phyloP scores from a whole-genome alignment of 2,113 vertebrate species.

The Balaeniceps rex region DNA sequence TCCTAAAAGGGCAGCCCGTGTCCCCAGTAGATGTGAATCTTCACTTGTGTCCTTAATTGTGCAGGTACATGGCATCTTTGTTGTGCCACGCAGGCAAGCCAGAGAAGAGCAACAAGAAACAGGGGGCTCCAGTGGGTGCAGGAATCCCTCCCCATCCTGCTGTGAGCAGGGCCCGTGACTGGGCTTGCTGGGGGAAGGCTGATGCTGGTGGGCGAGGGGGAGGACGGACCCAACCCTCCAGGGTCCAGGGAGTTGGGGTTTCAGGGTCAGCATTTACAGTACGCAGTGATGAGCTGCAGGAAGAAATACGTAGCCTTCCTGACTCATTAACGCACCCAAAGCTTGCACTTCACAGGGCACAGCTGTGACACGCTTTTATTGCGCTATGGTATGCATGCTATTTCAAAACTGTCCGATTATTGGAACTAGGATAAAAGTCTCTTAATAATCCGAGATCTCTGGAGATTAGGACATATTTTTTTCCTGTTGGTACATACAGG shows the following conservation, averaged over 20 bases:
- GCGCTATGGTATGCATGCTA: not conserved
- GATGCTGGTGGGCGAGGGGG: not conserved
- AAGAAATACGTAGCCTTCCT: not conserved
- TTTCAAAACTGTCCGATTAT: not conserved
- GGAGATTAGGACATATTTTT: not conserved
- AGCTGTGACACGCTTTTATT: not conserved
- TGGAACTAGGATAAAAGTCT: not conserved
- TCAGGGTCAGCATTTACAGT: not conserved
- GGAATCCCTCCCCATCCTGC: not conserved
- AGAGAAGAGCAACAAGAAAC: not conserved
- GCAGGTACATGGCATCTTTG: not conserved
- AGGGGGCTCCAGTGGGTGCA: fast-evolving
- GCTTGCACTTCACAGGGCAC: not conserved
- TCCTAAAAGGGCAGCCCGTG: not conserved
- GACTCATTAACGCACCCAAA: not conserved
- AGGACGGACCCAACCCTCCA: not conserved
- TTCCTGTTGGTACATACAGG: not conserved
- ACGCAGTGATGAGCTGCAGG: not conserved
- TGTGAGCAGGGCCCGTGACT: not conserved
- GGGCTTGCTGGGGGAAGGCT: not conserved
- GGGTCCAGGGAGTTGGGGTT: not conserved
- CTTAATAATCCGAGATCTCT: not conserved
- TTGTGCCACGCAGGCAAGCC: not conserved
- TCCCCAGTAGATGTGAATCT: not conserved
- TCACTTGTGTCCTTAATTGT: not conserved